Percentiles rank a stretch among this genome's conserved stretches.
Evolutionary conservation across 2,888 invertebrate species (phyloP).

Genomic region (Torymus tubicola): DNA sequence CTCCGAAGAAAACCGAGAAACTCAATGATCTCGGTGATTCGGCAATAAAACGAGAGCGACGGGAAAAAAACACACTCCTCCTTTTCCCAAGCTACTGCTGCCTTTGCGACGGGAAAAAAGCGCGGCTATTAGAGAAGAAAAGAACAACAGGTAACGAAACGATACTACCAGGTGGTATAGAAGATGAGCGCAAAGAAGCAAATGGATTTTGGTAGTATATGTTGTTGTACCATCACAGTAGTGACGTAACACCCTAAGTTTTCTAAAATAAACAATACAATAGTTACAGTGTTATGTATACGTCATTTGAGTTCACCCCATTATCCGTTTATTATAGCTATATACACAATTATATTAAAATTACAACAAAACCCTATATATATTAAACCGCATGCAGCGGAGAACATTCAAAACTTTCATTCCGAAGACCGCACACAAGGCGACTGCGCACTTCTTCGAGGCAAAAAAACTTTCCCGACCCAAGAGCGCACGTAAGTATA

Average conservation of each 20-base stretch:
- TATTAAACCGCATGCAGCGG: no score
- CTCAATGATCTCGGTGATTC: constrained; percentile 42
- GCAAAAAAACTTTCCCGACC: no score
- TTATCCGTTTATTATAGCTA: no score
- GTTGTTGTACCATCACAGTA: not conserved
- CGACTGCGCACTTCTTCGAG: no score
- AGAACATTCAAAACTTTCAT: no score
- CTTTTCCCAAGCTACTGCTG: constrained; percentile 42
- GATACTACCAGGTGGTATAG: not conserved
- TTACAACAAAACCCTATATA: no score
- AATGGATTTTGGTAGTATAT: not conserved
- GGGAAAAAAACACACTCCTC: constrained; percentile 26
- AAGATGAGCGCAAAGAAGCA: constrained; percentile 1
- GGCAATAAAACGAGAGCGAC: constrained; percentile 42
- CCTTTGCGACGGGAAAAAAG: not conserved
- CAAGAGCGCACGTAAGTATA: no score
- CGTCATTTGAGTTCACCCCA: no score
- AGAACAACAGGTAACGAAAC: not conserved
- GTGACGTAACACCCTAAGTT: no score
- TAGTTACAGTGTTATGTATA: not conserved
- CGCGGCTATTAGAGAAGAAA: not conserved
- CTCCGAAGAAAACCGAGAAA: constrained; percentile 31
- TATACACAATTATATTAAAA: no score
- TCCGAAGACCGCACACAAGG: no score
- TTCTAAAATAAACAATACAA: no score